Conservation (phyloP, 2,797 vertebrate genomes). For the Platyrinchus mystaceus region DNA sequence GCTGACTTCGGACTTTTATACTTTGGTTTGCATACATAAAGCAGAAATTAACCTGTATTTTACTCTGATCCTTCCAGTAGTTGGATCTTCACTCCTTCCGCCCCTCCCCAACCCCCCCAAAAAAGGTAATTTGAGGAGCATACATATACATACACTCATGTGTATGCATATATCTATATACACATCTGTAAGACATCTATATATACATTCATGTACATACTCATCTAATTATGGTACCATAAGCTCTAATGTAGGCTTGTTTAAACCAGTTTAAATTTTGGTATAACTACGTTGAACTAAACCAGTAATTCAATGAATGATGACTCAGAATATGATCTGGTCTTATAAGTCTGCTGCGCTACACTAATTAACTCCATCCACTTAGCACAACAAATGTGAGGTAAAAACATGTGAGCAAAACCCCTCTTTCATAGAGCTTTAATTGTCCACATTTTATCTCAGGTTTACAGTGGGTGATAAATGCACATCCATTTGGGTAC, state of each 20-base stretch:
- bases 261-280: constrained; percentile 1
- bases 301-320: neutral
- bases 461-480: neutral
- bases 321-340: neutral
- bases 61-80: neutral
- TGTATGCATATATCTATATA: neutral
- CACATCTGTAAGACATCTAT: neutral
- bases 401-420: neutral
- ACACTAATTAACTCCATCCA: neutral
- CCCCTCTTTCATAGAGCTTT: neutral
- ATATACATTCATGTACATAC: neutral
- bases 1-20: neutral
- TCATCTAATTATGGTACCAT: neutral
- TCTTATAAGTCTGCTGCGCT: neutral
- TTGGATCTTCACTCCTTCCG: neutral
- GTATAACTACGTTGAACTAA: neutral
- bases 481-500: neutral
- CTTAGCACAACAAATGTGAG: neutral
- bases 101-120: neutral
- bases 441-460: neutral
- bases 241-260: neutral
- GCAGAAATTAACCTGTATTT: neutral
- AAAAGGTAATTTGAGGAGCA: neutral
- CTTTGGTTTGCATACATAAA: neutral
- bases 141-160: neutral